phyloP scores from a whole-genome alignment of 2,888 invertebrate species.

The Balanococcus diminutus region DNA sequence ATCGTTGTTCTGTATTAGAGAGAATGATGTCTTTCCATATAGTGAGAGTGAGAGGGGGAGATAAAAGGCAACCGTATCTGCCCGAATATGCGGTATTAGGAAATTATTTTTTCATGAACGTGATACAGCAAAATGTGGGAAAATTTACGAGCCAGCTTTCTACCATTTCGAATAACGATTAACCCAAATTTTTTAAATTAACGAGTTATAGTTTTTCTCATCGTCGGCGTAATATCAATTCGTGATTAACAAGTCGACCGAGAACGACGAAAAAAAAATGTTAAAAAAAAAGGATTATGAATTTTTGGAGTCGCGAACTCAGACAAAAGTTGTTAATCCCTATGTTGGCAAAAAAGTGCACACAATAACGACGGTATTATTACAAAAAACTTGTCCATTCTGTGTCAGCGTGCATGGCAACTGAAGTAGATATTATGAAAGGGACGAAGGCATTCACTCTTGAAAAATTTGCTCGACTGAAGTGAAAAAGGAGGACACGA shows the following conservation, averaged over 20 bases:
- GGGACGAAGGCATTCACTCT: slow-evolving; percentile 46
- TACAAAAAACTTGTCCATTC: slow-evolving; percentile 44
- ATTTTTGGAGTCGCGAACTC: slow-evolving; percentile 18
- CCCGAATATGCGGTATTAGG: neutral
- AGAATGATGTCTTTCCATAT: neutral
- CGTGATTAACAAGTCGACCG: slow-evolving; percentile 16
- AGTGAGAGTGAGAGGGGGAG: neutral
- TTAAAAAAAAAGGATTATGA: neutral
- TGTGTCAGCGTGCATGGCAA: slow-evolving; percentile 19
- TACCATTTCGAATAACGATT: neutral
- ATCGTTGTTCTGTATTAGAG: no score
- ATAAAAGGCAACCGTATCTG: no score
- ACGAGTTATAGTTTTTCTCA: slow-evolving; percentile 20
- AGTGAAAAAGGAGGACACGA: slow-evolving; percentile 30
- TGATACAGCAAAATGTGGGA: neutral
- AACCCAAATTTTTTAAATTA: neutral
- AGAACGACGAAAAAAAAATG: neutral
- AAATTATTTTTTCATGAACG: slow-evolving; percentile 18
- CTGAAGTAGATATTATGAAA: slow-evolving; percentile 46
- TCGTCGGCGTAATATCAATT: neutral
- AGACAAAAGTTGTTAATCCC: slow-evolving; percentile 44
- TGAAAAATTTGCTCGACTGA: slow-evolving; percentile 33
- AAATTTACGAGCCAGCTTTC: neutral
- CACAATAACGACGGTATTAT: slow-evolving; percentile 12
- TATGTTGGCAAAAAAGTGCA: slow-evolving; percentile 38